phyloP scores from a whole-genome alignment of 1,140 invertebrate species.

The Rhopalosiphum maidis region DNA sequence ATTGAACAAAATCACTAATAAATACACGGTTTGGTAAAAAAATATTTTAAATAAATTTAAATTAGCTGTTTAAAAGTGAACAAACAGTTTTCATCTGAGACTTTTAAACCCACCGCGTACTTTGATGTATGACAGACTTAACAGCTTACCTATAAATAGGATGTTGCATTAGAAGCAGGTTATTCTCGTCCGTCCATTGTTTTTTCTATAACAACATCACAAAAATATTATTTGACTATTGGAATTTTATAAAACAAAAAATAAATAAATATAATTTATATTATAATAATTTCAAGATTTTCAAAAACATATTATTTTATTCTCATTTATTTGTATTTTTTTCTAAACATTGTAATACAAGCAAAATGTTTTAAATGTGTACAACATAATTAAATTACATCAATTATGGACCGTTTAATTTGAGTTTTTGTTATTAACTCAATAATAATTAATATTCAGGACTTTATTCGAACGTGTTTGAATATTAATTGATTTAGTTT shows the following conservation, averaged over 20 bases:
- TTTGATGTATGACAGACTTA: constrained; percentile 47
- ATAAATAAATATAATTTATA: neutral
- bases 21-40: neutral
- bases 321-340: neutral
- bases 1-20: constrained; percentile 26
- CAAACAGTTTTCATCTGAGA: constrained; percentile 27
- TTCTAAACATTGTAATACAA: neutral
- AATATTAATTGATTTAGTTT: neutral
- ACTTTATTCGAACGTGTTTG: neutral
- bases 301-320: neutral
- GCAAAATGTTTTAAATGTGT: neutral
- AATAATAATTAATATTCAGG: neutral
- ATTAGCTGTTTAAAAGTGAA: constrained; percentile 29
- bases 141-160: constrained; percentile 85
- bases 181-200: constrained; percentile 80
- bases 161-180: constrained; percentile 85
- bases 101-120: neutral
- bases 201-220: constrained; percentile 68
- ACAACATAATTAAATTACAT: neutral
- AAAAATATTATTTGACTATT: constrained; percentile 32
- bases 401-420: neutral
- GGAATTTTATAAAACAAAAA: neutral
- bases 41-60: neutral
- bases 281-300: neutral
- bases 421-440: constrained; percentile 2